Evolutionary conservation across 2,888 invertebrate genomes (phyloP), one percentile per base, ranked within the genome.

Genomic region (Stramonita haemastoma): DNA sequence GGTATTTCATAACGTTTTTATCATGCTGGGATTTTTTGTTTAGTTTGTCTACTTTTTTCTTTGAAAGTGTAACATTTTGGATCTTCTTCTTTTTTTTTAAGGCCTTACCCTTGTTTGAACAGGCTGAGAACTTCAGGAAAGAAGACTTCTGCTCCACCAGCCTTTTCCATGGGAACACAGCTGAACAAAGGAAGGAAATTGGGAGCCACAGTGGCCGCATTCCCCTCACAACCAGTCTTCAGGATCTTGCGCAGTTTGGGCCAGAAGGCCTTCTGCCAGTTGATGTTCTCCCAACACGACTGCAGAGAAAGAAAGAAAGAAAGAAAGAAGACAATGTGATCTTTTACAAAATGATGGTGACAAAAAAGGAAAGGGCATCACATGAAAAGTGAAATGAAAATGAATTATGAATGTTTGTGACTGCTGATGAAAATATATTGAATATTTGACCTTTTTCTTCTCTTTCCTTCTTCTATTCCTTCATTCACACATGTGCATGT

Each of bases 181-280:
- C 98, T 97, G 86, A 98, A 95, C 91, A 98, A 96, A 19, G 98
- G 98, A 89, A 98, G 96, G 89, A 98, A 95, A 95, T 97, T 97
- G 34, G 97, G 97, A 90, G 97, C 97, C 92, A 98, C 97, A 15
- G 97, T 96, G 88, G 97, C 96, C 17, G 98, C 98, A 96, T 97
- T 98, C 56, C 98, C 98, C 96, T 97, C 97, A 0, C 98, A 98
- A 87, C 97, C 98, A 94, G 97, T 97, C 91, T 97, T 97, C 81
- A 98, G 95, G 79, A 97, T 96, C 86, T 96, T 96, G 95, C 97
- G 97, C n/a, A 98, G 95, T 96, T 97, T 97, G 0, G 97, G 97
- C 90, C 97, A 95, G 70, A 98, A 97, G 2, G 97, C 96, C 95
- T 98, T 98, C 91, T 97, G 97, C 87, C 98, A 97, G 94, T 97